Evolutionary conservation across 2,888 invertebrate species (phyloP), one percentile per base, ranked within the genome.

Genomic region (Megalurothrips usitatus): DNA sequence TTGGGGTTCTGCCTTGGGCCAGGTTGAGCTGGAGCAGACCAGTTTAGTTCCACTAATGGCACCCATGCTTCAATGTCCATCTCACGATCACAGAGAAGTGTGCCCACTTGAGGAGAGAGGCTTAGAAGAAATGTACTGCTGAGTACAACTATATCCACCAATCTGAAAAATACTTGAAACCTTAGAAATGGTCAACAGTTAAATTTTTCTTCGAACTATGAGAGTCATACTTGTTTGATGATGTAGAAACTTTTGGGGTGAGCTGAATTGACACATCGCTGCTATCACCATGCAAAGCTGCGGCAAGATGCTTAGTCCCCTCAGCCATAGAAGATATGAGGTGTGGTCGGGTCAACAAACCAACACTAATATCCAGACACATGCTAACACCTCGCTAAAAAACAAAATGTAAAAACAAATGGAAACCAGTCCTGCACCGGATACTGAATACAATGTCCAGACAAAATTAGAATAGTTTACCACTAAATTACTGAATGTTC

Each of bases 341-440:
- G 26, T 75, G 8, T 8, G 68, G 68, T 10, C 68, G 23, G 10
- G 68, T 75, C 12, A 75, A 26, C 23, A 75, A 26, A 8, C 68
- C 68, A 75, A 75, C 68, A 75, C 68, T 75, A 75, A 75, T 75
- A 75, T 75, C 68, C 9, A 26, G 23, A 23, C 68, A 75, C 68
- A 75, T 75, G 12, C 68, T 75, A 26, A 75, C 68, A 26, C 68
- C 68, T 26, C 68, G 68, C 68, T 75, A 26, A 75, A 23, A 12
- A 75, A 23, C 12, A 75, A 75, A 58, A 58, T 58, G 23, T 26
- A 1, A 75, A 1, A 75, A 11, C 23, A 58, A 75, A 75, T 8
- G 9, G 10, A 75, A 17, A 19, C 17, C 19, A 52, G 52, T 58
- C 58, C 14, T 1, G 6, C 6, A 58, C 58, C 58, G 14, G 34